Evolutionary conservation across 92 coral and sea anemone genomes (phyloP).

Genomic region (Phenganax subtilis): DNA sequence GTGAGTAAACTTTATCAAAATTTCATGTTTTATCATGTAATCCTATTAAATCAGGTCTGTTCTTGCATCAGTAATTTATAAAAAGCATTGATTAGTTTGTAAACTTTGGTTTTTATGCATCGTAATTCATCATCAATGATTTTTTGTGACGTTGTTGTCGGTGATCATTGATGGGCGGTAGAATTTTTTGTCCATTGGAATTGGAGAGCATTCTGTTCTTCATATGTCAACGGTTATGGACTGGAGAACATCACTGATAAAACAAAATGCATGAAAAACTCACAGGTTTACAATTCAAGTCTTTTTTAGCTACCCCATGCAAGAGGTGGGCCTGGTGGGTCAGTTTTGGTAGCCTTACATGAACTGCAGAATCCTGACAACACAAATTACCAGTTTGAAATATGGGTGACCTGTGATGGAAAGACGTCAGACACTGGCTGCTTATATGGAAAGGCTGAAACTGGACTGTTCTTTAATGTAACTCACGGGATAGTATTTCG

Average conservation of each 20-base stretch:
- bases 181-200: too few species aligned
- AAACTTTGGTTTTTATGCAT: too few species aligned
- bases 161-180: not conserved
- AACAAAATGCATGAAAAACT: too few species aligned
- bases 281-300: not conserved
- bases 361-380: not conserved
- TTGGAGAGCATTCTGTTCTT: too few species aligned
- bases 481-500: not conserved
- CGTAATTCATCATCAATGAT: too few species aligned
- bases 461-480: not conserved
- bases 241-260: too few species aligned
- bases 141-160: too few species aligned
- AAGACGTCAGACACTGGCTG: not conserved
- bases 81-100: too few species aligned
- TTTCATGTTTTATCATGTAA: too few species aligned
- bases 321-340: slow-evolving; percentile 17
- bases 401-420: slow-evolving; percentile 23
- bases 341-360: not conserved
- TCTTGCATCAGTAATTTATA: not conserved
- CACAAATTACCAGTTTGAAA: slow-evolving; percentile 15
- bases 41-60: too few species aligned
- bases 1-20: not conserved
- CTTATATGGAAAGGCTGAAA: slow-evolving; percentile 13
- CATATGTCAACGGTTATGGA: too few species aligned
- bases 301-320: not conserved